phyloP scores from a whole-genome alignment of 2,113 vertebrate species.

The Cinclus mexicanus region DNA sequence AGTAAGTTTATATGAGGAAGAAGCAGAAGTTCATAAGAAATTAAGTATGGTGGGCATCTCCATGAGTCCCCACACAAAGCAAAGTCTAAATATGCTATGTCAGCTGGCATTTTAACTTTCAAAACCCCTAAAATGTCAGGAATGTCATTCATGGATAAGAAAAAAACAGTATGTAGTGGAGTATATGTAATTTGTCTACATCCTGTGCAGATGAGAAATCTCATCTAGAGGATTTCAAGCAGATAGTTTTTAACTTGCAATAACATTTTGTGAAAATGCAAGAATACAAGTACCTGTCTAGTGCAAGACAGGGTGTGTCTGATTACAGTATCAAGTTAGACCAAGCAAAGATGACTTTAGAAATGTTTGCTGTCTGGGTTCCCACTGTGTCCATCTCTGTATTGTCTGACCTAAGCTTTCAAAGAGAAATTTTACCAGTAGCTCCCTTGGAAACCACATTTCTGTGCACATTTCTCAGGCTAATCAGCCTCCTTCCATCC shows the following conservation, averaged over 20 bases:
- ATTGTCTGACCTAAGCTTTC: not conserved
- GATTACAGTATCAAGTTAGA: not conserved
- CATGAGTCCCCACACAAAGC: not conserved
- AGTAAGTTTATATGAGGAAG: not conserved
- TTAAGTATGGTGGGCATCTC: not conserved
- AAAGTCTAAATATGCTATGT: slow-evolving; percentile 1
- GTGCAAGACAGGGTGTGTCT: not conserved
- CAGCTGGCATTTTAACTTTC: slow-evolving; percentile 36
- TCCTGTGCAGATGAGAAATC: not conserved
- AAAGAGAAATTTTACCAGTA: not conserved
- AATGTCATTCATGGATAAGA: slow-evolving; percentile 13
- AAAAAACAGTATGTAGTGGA: not conserved
- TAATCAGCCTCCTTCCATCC: not conserved
- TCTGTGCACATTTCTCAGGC: not conserved
- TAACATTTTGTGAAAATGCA: not conserved
- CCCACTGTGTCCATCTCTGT: not conserved
- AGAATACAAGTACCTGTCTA: not conserved
- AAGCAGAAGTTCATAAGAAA: not conserved
- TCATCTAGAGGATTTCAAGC: not conserved
- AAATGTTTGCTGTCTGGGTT: not conserved
- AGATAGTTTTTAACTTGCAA: slow-evolving; percentile 1
- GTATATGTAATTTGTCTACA: not conserved
- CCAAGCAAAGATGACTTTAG: not conserved
- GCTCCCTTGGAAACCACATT: not conserved
- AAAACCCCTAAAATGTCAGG: not conserved